Evolutionary conservation across 2,797 vertebrate genomes (phyloP).

Genomic region (Sibirionetta formosa): DNA sequence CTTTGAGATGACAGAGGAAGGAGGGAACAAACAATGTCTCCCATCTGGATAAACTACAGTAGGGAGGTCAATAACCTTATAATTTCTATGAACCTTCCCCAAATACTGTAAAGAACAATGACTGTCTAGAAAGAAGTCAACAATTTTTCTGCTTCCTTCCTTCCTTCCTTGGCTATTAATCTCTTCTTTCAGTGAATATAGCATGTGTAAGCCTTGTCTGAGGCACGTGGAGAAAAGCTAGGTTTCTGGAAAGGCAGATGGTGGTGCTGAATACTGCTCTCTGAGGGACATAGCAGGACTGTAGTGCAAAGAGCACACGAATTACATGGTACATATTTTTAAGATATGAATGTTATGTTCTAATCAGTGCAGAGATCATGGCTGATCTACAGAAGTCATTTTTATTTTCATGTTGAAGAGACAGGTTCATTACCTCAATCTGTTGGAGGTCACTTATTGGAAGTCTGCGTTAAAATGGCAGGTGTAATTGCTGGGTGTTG

Average conservation of each 20-base stretch:
- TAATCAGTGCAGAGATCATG: neutral
- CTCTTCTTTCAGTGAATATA: neutral
- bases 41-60: slow-evolving; percentile 12
- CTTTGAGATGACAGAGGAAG: neutral
- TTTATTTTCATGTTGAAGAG: neutral
- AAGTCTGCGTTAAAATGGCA: slow-evolving; percentile 13
- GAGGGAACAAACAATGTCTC: neutral
- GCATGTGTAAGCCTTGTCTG: neutral
- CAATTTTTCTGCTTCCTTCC: neutral
- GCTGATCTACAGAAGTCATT: neutral
- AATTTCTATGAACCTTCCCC: slow-evolving; percentile 4
- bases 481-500: neutral
- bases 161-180: neutral
- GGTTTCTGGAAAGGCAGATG: neutral
- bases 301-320: fast-evolving
- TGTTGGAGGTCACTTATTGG: neutral
- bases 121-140: slow-evolving; percentile 22
- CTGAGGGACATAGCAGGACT: neutral
- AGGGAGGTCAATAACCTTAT: neutral
- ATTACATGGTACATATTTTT: neutral
- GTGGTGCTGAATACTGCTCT: neutral
- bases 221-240: neutral
- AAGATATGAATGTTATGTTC: neutral
- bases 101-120: neutral
- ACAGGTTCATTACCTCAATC: neutral